Evolutionary conservation across 2,113 vertebrate genomes (phyloP).

Genomic region (human): GRCh38 chr14:57532001-57532500

Average conservation of each 20-base stretch:
- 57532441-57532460: not conserved
- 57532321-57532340: not conserved
- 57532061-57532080: not conserved
- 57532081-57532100: not conserved
- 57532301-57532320: not conserved
- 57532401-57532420: not conserved
- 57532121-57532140: not conserved
- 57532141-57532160: not conserved
- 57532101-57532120: not conserved
- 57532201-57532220: not conserved
- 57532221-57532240: accelerated
- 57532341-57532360: not conserved
- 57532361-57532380: not conserved
- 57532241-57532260: not conserved
- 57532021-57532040: not conserved
- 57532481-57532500: not conserved
- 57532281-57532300: not conserved
- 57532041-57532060: not conserved
- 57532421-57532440: not conserved
- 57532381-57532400: not conserved
- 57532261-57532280: constrained; percentile 7
- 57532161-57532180: not conserved
- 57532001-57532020: not conserved
- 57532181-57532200: not conserved
- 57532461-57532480: not conserved